Conservation (phyloP, 2,888 invertebrate genomes). For the Diplolepis rosae region DNA sequence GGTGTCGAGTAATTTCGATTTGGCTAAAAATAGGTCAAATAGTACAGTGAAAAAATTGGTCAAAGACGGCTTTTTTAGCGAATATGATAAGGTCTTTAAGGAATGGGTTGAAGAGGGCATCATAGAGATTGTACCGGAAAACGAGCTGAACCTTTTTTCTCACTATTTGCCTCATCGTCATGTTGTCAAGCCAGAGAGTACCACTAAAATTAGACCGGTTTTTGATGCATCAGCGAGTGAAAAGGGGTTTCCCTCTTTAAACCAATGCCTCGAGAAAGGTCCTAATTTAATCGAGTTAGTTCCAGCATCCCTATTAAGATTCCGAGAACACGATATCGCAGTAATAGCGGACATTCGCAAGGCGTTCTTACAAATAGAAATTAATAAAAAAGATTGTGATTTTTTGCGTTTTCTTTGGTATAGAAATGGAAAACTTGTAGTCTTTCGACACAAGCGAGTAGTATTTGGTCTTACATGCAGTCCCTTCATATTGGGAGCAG, state of each 20-base stretch:
- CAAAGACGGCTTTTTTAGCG: conserved; percentile 43
- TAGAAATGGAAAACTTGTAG: no score
- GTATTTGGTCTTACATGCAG: no score
- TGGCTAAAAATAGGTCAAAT: conserved; percentile 54
- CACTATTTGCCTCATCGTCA: conserved; percentile 50
- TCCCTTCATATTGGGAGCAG: no score
- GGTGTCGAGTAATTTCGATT: conserved; percentile 51
- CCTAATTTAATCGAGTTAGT: conserved; percentile 52
- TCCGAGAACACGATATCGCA: conserved; percentile 45
- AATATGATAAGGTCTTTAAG: conserved; percentile 53
- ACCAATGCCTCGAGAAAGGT: conserved; percentile 50
- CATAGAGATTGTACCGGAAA: conserved; percentile 52
- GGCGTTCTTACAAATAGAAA: conserved; percentile 49
- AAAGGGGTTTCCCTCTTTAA: conserved; percentile 52
- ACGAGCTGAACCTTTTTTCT: conserved; percentile 36
- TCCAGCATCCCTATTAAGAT: conserved; percentile 44
- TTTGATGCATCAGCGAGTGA: conserved; percentile 56
- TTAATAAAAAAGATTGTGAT: neutral
- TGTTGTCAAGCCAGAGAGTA: conserved; percentile 42
- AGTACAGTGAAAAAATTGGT: conserved; percentile 46
- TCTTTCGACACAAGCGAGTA: no score
- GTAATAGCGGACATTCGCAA: conserved; percentile 48
- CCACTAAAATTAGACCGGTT: conserved; percentile 52
- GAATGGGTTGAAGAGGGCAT: conserved; percentile 54
- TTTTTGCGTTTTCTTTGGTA: no score